A percentile compares a stretch with the other conserved stretches of the same genome.
phyloP scores from a whole-genome alignment of 1,140 invertebrate genomes.

The Colletes latitarsis region DNA sequence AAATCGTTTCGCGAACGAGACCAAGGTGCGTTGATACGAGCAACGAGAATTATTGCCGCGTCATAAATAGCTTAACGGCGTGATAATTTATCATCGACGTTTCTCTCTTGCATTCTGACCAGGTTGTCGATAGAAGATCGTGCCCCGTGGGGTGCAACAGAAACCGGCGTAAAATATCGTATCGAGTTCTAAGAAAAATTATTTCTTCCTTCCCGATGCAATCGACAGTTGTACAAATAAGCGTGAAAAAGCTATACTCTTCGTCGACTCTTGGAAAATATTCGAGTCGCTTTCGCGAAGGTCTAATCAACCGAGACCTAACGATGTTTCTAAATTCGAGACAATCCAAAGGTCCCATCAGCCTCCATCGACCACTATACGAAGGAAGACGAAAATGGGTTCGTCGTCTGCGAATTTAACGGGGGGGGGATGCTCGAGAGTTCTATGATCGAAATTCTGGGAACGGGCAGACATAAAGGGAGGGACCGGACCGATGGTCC shows the following conservation, averaged over 20 bases:
- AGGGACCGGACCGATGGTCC: conserved; percentile 4
- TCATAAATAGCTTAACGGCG: conserved; percentile 22
- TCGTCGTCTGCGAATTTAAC: neutral
- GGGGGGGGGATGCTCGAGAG: neutral
- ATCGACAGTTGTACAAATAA: too few species aligned
- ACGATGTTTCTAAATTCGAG: too few species aligned
- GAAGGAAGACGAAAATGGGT: neutral
- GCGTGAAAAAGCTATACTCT: too few species aligned
- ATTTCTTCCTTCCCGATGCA: neutral
- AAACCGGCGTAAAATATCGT: conserved; percentile 4
- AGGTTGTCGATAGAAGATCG: neutral
- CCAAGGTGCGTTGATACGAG: neutral
- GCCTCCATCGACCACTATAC: too few species aligned
- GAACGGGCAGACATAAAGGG: conserved; percentile 34
- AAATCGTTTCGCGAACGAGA: conserved; percentile 7
- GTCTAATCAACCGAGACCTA: too few species aligned
- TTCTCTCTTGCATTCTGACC: conserved; percentile 45
- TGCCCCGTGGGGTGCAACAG: neutral
- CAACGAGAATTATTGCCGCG: conserved; percentile 10
- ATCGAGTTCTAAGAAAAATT: neutral
- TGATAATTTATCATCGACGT: conserved; percentile 19
- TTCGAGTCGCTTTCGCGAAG: too few species aligned
- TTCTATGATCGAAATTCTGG: conserved; percentile 14
- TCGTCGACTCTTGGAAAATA: too few species aligned
- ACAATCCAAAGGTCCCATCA: too few species aligned